Conservation (phyloP, 92 coral and sea anemone genomes). For the Actinernus sp. region DNA sequence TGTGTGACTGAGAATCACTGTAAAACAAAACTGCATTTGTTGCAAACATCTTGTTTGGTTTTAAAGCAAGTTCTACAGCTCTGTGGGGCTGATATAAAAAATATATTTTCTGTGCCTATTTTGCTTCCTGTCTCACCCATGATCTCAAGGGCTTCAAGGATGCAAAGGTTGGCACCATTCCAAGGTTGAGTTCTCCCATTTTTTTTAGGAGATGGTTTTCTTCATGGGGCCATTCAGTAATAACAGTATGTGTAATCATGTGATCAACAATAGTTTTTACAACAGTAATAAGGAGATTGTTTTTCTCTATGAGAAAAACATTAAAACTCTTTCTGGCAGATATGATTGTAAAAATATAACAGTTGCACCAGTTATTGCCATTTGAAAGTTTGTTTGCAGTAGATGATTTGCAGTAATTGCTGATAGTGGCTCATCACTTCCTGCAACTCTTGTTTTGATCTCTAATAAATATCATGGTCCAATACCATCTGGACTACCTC, state of each 20-base stretch:
- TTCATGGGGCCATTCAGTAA: constrained; percentile 63
- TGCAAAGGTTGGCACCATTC: constrained; percentile 54
- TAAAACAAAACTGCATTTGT: too few relatives aligned
- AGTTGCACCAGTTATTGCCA: constrained; percentile 56
- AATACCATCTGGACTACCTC: constrained; percentile 69
- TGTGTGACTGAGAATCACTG: too few relatives aligned
- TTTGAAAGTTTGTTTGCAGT: constrained; percentile 51
- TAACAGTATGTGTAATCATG: constrained; percentile 32
- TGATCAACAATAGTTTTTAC: constrained; percentile 45
- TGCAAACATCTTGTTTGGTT: too few relatives aligned
- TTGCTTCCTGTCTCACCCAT: constrained; percentile 40
- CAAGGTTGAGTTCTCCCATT: constrained; percentile 47
- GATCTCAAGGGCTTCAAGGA: constrained; percentile 47
- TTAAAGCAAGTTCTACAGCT: too few relatives aligned
- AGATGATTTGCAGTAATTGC: constrained; percentile 40
- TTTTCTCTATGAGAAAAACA: constrained; percentile 42
- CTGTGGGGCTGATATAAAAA: too few relatives aligned
- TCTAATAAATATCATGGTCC: constrained; percentile 54
- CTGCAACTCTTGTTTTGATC: constrained; percentile 54
- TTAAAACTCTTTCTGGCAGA: constrained; percentile 45
- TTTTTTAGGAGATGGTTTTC: constrained; percentile 46
- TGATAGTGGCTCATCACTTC: constrained; percentile 43
- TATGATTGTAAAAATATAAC: constrained; percentile 43
- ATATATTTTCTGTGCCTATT: constrained; percentile 29
- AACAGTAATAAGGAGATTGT: constrained; percentile 33